These are phyloP conservation scores for Physella acuta DNA, from an alignment of 1,140 invertebrate species.

Conservation along the genomic window DNA sequence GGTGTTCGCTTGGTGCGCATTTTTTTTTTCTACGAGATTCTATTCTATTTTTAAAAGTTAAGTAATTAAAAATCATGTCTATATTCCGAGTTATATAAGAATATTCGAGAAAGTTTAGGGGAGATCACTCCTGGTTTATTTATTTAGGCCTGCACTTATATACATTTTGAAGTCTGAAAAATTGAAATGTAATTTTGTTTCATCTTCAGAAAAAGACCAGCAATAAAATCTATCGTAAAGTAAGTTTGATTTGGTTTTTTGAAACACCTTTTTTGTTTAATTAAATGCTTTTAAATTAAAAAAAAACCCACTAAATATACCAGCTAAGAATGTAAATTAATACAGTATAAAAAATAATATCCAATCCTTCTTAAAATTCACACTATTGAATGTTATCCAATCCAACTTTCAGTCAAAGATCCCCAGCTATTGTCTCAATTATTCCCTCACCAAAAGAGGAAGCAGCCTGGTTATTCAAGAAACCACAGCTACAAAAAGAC, in stretches of 20 bases:
- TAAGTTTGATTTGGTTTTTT: slow-evolving; percentile 34
- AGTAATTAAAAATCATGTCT: too few relatives aligned
- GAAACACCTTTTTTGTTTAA: neutral
- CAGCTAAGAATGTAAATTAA: neutral
- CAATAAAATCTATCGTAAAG: slow-evolving; percentile 56
- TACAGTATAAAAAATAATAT: neutral
- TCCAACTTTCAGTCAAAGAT: slow-evolving; percentile 55
- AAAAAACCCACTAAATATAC: neutral
- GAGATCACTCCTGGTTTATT: too few relatives aligned
- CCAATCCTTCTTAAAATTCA: neutral
- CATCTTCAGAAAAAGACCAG: slow-evolving; percentile 51
- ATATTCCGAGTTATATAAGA: too few relatives aligned
- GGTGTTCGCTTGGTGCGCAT: too few relatives aligned
- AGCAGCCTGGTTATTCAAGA: slow-evolving; percentile 52
- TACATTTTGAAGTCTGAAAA: too few relatives aligned
- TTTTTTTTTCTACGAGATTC: too few relatives aligned
- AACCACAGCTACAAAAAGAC: neutral
- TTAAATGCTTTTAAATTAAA: neutral
- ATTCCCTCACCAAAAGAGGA: slow-evolving; percentile 58
- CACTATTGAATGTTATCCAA: too few relatives aligned
- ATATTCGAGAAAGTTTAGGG: too few relatives aligned
- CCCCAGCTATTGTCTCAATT: slow-evolving; percentile 56
- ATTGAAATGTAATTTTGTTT: too few relatives aligned
- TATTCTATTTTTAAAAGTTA: too few relatives aligned
- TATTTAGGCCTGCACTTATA: too few relatives aligned